phyloP scores from a whole-genome alignment of 2,888 invertebrate genomes.

The Eretmocerus hayati region DNA sequence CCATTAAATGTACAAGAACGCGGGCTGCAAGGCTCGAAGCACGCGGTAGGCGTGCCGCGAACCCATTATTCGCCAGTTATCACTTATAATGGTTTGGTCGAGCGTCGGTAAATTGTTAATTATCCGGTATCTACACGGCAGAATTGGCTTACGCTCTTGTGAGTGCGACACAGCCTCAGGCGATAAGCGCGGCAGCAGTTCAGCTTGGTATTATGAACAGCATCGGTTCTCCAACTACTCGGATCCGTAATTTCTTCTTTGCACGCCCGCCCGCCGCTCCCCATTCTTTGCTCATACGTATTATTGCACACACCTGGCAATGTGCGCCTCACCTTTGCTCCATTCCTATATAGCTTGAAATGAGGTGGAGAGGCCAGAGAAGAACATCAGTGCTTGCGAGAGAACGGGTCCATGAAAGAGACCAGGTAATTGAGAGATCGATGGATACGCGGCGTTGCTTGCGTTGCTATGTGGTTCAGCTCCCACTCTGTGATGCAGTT shows the following conservation, averaged over 20 bases:
- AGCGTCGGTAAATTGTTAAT: conserved; percentile 21
- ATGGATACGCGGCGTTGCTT: conserved; percentile 12
- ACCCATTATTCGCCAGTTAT: conserved; percentile 20
- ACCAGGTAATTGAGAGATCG: conserved; percentile 21
- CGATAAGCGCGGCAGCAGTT: not conserved
- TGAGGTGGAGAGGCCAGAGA: not conserved
- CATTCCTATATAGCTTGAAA: too few species aligned
- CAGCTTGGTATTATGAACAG: too few species aligned
- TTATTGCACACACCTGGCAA: not conserved
- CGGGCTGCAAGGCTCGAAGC: too few species aligned
- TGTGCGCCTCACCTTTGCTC: too few species aligned
- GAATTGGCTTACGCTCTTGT: conserved; percentile 1
- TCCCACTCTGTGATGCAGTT: conserved; percentile 3
- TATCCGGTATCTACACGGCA: conserved; percentile 17
- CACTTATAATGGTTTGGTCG: conserved; percentile 19
- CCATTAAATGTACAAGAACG: too few species aligned
- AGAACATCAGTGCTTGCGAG: too few species aligned
- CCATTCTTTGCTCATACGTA: not conserved
- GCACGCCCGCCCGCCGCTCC: not conserved
- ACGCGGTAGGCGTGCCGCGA: conserved; percentile 14
- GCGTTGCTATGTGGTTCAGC: too few species aligned
- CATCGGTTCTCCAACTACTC: too few species aligned
- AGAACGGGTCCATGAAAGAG: not conserved
- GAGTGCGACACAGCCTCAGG: not conserved
- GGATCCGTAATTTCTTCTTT: too few species aligned